phyloP scores from a whole-genome alignment of 2,797 vertebrate genomes.

The Oreonectes daqikongensis region DNA sequence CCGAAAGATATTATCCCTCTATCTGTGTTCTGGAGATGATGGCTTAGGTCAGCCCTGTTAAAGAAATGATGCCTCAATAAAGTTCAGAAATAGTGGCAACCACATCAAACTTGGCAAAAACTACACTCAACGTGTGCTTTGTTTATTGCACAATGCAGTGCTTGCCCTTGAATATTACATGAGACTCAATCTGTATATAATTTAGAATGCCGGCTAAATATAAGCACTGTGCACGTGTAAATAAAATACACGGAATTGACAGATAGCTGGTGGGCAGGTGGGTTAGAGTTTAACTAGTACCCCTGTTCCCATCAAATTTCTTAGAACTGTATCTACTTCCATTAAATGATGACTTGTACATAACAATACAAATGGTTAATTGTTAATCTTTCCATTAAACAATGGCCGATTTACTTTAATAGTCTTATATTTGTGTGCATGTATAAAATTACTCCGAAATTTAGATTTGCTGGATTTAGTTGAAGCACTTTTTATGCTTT shows the following conservation, averaged over 20 bases:
- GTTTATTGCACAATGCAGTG: not conserved
- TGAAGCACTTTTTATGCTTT: not conserved
- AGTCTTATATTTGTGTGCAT: no score
- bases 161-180: slow-evolving; percentile 29
- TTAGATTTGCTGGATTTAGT: no score
- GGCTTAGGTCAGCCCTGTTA: not conserved
- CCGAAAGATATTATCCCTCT: not conserved
- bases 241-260: not conserved
- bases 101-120: no score
- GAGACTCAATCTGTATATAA: slow-evolving; percentile 36
- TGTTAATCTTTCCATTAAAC: slow-evolving; percentile 3
- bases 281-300: slow-evolving; percentile 14
- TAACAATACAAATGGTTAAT: not conserved
- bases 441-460: no score
- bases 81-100: not conserved
- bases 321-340: not conserved
- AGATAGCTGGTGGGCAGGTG: not conserved
- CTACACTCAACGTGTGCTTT: not conserved
- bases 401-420: not conserved
- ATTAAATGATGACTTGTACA: not conserved
- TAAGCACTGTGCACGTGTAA: slow-evolving; percentile 22
- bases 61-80: not conserved
- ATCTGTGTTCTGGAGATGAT: not conserved
- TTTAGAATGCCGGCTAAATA: slow-evolving; percentile 43
- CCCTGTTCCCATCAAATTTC: slow-evolving; percentile 1